Evolutionary conservation across 2,113 vertebrate genomes (phyloP), one percentile per base, ranked within the genome.

Genomic region (Salvator merianae): DNA sequence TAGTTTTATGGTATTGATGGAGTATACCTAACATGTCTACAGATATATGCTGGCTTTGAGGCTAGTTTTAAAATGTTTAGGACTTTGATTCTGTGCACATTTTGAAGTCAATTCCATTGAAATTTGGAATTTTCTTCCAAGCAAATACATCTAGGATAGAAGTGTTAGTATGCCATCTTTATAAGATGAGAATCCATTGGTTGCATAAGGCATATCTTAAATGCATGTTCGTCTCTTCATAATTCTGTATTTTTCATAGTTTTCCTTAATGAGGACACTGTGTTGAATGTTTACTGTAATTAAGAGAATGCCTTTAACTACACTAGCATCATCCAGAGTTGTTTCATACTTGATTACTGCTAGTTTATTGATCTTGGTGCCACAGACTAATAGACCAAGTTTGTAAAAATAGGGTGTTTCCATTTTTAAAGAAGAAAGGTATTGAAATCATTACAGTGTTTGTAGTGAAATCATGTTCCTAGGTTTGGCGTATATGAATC

Each of bases 181-280:
- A 90, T 95, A 94, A 95, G 91, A 92, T 95, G 92, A 95, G 88
- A 95, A 86, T 90, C 89, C 88, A 89, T 90, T 84, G 89, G 88
- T 91, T 93, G 83, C 77, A 90, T 89, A 92, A 91, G 81, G 63
- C 79, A 53, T 91, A 88, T 93, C 84, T 87, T 91, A 88, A 94
- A 86, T 76, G 18, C 53, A 77, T 20, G 66, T 91, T 93, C 92
- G 95, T 76, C 91, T 73, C 84, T 89, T 93, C 82, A 90, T 50
- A 85, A 91, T 86, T 95, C 77, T 82, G 85, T 0, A 87, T 93
- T 91, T 87, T 92, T 93, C 83, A 68, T 73, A 87, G 78, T 88
- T 82, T 92, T 94, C 87, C 89, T 70, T 90, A 90, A 89, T 80
- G 74, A 90, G 86, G 88, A 83, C 90, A 38, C 68, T 65, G 84